Evolutionary conservation across 2,888 invertebrate species (phyloP), one percentile per base, ranked within the genome.

Genomic region (Heliothis peltigera): DNA sequence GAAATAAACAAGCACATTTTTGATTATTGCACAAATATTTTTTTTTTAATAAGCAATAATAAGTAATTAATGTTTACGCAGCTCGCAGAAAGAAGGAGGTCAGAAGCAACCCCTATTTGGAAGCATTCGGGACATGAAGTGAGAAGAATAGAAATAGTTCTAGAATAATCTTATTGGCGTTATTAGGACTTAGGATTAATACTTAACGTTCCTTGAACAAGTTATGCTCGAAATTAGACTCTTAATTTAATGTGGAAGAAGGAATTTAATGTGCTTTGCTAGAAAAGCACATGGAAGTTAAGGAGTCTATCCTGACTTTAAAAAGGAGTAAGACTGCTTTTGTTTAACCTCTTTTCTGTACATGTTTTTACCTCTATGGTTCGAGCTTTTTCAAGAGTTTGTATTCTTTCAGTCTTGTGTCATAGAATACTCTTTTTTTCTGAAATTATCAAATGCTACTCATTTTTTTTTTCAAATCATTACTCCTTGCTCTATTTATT

Each of bases 51-150:
- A 57, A 55, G 59, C 35, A 68, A 56, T 82, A 79, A 81, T 69
- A 17, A 46, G 63, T 65, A 57, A 63, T 69, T 64, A 67, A 64
- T 76, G 48, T 81, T 84, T 79, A 87, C 73, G 70, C 90, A 91
- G 91, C 84, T 79, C 91, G 75, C 85, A 91, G 70, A 90, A 85
- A 85, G 86, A 85, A 55, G 75, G 71, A 68, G 81, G 53, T 73
- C 80, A 68, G 72, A 89, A 85, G 83, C 84, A 80, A 80, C 85
- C 84, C 65, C 57, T 89, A 46, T 90, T 92, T 67, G 89, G 89
- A 43, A 81, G 81, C 44, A 81, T 77, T 47, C 78, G 75, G 58
- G 83, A 78, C 47, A 74, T 59, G 74, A 71, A 84, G 79, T 63
- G 70, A 78, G 69, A 90, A 87, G 82, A 90, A 8, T 92, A 88